Evolutionary conservation across 2,888 invertebrate genomes (phyloP).

Genomic region (Oxytorus armatus): DNA sequence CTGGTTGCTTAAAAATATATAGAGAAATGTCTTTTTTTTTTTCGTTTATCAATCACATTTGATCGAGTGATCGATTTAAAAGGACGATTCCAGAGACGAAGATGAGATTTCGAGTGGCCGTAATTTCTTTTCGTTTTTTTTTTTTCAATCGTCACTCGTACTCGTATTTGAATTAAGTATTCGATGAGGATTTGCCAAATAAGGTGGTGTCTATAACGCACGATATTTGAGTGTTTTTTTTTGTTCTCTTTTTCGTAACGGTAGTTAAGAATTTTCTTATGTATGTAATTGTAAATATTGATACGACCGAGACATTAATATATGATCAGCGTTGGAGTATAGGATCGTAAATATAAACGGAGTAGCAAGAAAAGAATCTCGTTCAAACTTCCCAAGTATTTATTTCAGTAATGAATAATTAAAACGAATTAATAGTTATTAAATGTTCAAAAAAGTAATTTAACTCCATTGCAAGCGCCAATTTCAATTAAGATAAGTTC

Average conservation of each 20-base stretch:
- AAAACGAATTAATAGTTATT: too few species aligned
- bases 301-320: constrained; percentile 69
- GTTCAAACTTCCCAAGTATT: background rate
- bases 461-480: too few species aligned
- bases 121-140: constrained; percentile 2
- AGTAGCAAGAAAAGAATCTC: background rate
- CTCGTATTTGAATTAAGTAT: constrained; percentile 38
- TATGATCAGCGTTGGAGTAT: constrained; percentile 56
- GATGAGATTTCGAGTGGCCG: constrained; percentile 18
- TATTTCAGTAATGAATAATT: background rate
- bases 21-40: constrained; percentile 37
- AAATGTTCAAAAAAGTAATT: too few species aligned
- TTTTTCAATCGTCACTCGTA: constrained; percentile 37
- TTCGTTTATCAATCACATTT: background rate
- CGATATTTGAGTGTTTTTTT: constrained; percentile 40
- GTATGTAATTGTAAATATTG: constrained; percentile 77
- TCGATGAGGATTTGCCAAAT: constrained; percentile 44
- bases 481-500: too few species aligned
- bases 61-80: constrained; percentile 24
- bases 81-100: constrained; percentile 41
- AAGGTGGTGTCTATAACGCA: constrained; percentile 26
- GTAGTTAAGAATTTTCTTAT: constrained; percentile 71
- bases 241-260: background rate
- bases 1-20: constrained; percentile 87
- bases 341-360: constrained; percentile 27